Evolutionary conservation across 2,113 vertebrate species (phyloP), one percentile per base, ranked within the genome.

Genomic region (Nerophis lumbriciformis): DNA sequence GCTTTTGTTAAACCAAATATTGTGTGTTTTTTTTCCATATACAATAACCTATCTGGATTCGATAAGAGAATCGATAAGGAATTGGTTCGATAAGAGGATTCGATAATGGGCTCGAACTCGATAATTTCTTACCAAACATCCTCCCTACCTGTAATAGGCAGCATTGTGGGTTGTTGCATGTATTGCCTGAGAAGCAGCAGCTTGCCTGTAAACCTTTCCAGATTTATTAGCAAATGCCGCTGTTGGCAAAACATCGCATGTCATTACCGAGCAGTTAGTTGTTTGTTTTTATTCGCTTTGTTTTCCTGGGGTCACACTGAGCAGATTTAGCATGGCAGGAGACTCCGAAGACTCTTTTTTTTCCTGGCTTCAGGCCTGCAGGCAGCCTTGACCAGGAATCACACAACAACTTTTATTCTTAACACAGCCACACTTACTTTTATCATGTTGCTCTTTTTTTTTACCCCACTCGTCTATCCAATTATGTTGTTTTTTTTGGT

Each of bases 141-240:
- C 1, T 19, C 19, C 19, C 19, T 19, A 87, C 81, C 83, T 88
- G 83, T 85, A 89, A 87, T 76, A 78, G 83, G 79, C 80, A 53
- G 72, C 71, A 61, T 80, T 79, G 81, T 76, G 74, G 75, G 53
- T 3, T 37, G 74, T 45, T 57, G 69, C 82, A 83, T 90, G 85
- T 87, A 88, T 81, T 72, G 72, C 81, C 66, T 71, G 76, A 70
- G 72, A 61, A 69, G 76, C 59, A 19, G n/a, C 69, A 8, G 71
- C 72, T 66, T 54, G 66, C 67, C 80, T 65, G 75, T 66, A 76
- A 84, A 82, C 80, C 79, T 49, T 57, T 49, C 47, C 72, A 71
- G 84, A 88, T 87, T 85, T 87, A 87, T 84, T 79, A 73, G 53
- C 50, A 68, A 19, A 6, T 44, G 39, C 70, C 10, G 63, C 57